These are phyloP conservation scores for Centropus bengalensis DNA, from an alignment of 2,113 vertebrate species.

Conservation along the genomic window DNA sequence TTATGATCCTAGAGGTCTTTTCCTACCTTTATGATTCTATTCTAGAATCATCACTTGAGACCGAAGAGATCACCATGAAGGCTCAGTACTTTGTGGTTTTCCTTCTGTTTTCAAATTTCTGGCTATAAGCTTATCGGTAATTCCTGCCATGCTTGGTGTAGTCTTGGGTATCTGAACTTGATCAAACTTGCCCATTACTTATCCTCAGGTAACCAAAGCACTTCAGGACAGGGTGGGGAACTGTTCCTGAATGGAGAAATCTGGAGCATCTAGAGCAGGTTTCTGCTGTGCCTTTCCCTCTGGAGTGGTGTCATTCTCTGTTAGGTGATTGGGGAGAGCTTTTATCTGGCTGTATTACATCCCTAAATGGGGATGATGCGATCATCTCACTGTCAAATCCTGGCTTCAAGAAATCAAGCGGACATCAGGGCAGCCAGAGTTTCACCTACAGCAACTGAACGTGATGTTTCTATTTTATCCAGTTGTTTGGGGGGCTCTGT, in stretches of 20 bases:
- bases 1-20: no score
- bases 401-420: not conserved
- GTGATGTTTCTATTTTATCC: accelerated
- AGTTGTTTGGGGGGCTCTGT: not conserved
- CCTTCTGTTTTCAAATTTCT: not conserved
- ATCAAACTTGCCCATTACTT: not conserved
- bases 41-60: not conserved
- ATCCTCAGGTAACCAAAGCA: not conserved
- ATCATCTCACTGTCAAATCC: not conserved
- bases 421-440: not conserved
- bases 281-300: not conserved
- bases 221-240: not conserved
- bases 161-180: not conserved
- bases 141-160: not conserved
- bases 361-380: not conserved
- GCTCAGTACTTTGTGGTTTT: not conserved
- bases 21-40: no score
- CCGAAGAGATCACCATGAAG: not conserved
- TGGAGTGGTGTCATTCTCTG: not conserved
- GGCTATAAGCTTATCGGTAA: not conserved
- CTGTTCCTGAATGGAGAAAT: not conserved
- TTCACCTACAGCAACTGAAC: not conserved
- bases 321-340: not conserved
- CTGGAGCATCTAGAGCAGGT: not conserved
- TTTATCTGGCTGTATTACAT: not conserved